Conservation (phyloP, 2,797 vertebrate genomes). For the Pteronotus mesoamericanus region DNA sequence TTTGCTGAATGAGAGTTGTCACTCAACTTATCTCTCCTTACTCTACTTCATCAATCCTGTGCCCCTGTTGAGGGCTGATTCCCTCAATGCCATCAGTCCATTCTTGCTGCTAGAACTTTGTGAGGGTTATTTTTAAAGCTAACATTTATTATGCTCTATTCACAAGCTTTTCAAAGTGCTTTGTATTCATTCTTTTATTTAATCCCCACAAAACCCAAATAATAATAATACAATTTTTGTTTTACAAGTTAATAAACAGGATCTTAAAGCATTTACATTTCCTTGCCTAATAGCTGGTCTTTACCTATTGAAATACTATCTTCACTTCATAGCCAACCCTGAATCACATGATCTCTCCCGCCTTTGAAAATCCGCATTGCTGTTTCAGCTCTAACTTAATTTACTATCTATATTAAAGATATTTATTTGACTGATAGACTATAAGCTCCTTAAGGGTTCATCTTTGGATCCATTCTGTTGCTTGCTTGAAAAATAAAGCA, state of each 20-base stretch:
- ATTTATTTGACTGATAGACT: background rate
- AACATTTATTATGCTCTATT: background rate
- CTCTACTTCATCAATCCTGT: background rate
- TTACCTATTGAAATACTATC: conserved; percentile 7
- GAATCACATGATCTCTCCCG: background rate
- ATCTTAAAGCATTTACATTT: background rate
- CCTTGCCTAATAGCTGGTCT: background rate
- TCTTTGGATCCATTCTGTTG: background rate
- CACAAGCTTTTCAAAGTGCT: conserved; percentile 9
- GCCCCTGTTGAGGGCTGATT: background rate
- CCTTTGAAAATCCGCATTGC: conserved; percentile 12
- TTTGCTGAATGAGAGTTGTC: background rate
- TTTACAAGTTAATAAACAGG: background rate
- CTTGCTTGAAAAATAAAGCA: background rate
- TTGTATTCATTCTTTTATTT: conserved; percentile 23
- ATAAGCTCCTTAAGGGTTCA: background rate
- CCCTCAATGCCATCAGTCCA: background rate
- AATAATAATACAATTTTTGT: conserved; percentile 17
- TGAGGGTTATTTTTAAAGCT: background rate
- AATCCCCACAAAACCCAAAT: conserved; percentile 19
- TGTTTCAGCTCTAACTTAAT: background rate
- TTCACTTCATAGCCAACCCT: background rate
- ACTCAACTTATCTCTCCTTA: background rate
- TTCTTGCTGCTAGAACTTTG: background rate
- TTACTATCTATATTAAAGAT: background rate